These are phyloP conservation scores for Cheilosia urbana DNA, from an alignment of 2,888 invertebrate genomes.

Conservation along the genomic window DNA sequence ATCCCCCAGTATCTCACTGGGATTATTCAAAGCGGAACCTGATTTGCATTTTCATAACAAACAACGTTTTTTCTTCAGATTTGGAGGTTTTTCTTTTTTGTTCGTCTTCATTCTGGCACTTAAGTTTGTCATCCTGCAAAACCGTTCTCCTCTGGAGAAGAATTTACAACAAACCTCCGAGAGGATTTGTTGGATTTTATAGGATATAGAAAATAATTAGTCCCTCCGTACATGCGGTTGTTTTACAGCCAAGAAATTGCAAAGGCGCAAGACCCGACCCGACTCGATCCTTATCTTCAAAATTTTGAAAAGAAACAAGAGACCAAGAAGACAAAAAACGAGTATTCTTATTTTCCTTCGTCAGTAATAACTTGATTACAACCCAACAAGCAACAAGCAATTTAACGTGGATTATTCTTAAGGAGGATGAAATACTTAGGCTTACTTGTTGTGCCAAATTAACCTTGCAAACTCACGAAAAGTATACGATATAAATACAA, in stretches of 20 bases:
- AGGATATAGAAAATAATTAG: constrained; percentile 58
- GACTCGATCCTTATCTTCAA: constrained; percentile 28
- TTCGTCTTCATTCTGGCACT: constrained; percentile 10
- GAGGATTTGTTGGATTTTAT: constrained; percentile 21
- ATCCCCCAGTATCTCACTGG: not conserved
- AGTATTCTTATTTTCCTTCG: constrained; percentile 11
- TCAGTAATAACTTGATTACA: constrained; percentile 59
- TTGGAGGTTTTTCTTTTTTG: constrained; percentile 7
- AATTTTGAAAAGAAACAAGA: constrained; percentile 1
- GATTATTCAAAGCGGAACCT: not conserved
- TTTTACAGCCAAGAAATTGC: not conserved
- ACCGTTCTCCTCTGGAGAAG: constrained; percentile 17
- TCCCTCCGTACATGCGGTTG: constrained; percentile 29
- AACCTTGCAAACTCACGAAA: constrained; percentile 10
- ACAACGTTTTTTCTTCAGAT: constrained; percentile 41
- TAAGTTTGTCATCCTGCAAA: constrained; percentile 44
- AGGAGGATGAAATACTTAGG: constrained; percentile 42
- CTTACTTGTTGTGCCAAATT: constrained; percentile 30
- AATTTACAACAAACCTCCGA: constrained; percentile 34
- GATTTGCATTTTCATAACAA: constrained; percentile 18
- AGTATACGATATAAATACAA: constrained; percentile 2
- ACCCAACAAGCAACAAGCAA: constrained; percentile 56
- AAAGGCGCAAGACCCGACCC: constrained; percentile 6
- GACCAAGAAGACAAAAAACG: not conserved
- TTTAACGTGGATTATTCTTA: constrained; percentile 62